Base-by-base conservation (phyloP, 2,888 invertebrate species). In the Ptychoptera contaminata region DNA sequence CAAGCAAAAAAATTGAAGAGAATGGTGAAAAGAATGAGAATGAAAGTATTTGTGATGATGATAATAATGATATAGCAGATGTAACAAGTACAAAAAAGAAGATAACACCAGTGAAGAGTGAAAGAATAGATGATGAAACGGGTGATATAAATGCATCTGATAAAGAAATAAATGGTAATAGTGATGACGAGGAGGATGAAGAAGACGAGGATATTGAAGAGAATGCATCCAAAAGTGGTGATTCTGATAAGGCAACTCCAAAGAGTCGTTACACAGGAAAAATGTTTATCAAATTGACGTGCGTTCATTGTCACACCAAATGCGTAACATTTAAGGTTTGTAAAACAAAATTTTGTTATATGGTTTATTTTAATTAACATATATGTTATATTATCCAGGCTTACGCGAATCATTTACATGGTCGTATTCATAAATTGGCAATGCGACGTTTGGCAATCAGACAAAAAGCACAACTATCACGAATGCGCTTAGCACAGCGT, bases 401-500 rank as follows among this genome's bases (percentile, higher is more conserved):
- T 46, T 87, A 87, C 61, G 74, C 75, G 32, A 70, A 76, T 55
- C 87, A 87, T 65, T 66, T 87, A 58, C 71, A 75, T 56, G 77
- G 80, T 38, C 72, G 76, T 44, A 73, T 72, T 50, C 87, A 87
- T 60, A 75, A 79, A 55, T 69, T 76, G 16, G 76, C 81, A 0
- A 81, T 87, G 80, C 71, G 78, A 44, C 74, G 72, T 38, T 76
- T 85, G 52, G 81, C 84, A 12, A 69, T 79, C 43, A 78, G 79
- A 9, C 82, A 83, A 60, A 80, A 82, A 59, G 73, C 77, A 43
- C 78, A 80, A 56, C 62, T 85, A 53, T 71, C 79, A 48, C 77
- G 80, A 53, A 82, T 88, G 81, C 76, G 88, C 46, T 73, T 79
- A 48, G 74, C 80, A 1, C 87, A 88, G 61, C 76, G 88, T 46